phyloP scores from a whole-genome alignment of 2,888 invertebrate genomes.

The Ophraella communa region DNA sequence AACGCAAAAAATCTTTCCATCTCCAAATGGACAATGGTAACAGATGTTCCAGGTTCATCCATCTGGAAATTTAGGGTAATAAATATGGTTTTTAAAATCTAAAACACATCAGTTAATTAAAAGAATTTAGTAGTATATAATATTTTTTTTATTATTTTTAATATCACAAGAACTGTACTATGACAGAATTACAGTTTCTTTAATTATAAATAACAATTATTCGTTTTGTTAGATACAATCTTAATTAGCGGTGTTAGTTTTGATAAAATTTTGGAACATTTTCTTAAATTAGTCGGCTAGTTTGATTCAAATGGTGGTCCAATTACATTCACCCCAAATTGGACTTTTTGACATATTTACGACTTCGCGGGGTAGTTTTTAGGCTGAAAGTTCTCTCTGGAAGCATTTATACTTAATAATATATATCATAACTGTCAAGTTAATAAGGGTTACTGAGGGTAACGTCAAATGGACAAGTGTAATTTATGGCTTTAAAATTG shows the following conservation, averaged over 20 bases:
- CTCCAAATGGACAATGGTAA: too few species aligned
- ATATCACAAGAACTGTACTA: too few species aligned
- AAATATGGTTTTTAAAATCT: too few species aligned
- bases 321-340: slow-evolving; percentile 32
- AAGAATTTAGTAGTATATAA: too few species aligned
- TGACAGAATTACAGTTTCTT: background rate
- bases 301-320: slow-evolving; percentile 25
- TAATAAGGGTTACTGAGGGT: slow-evolving; percentile 33
- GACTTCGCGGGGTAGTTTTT: slow-evolving; percentile 30
- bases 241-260: slow-evolving; percentile 24
- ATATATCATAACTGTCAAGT: slow-evolving; percentile 35
- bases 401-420: slow-evolving; percentile 32
- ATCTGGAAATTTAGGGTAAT: too few species aligned
- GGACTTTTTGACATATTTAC: slow-evolving; percentile 30
- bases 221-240: background rate
- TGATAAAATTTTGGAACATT: slow-evolving; percentile 26
- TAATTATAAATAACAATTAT: background rate
- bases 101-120: too few species aligned
- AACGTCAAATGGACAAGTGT: slow-evolving; percentile 29
- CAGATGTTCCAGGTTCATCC: too few species aligned
- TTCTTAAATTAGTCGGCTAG: slow-evolving; percentile 27
- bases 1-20: too few species aligned
- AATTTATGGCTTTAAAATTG: slow-evolving; percentile 30
- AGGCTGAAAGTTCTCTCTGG: slow-evolving; percentile 27
- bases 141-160: too few species aligned